Conservation (phyloP, 2,888 invertebrate species). For the Aelia acuminata region DNA sequence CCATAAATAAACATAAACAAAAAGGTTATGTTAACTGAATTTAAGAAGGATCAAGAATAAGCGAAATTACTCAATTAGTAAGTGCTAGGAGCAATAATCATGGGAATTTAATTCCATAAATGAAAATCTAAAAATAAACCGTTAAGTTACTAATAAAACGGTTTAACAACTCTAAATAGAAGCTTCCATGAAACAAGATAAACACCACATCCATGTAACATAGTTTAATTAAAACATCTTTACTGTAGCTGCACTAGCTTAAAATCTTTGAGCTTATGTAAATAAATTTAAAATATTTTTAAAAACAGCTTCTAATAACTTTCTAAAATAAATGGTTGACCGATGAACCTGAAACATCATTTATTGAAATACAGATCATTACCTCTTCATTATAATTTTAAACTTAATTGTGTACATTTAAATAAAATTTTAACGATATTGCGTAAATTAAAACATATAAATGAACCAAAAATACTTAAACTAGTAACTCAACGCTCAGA, state of each 20-base stretch:
- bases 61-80: background rate
- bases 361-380: background rate
- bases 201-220: no score
- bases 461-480: background rate
- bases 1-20: slow-evolving; percentile 56
- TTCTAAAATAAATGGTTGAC: background rate
- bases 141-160: no score
- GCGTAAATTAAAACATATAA: background rate
- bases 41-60: background rate
- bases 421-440: background rate
- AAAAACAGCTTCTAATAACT: background rate
- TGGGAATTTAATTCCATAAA: background rate
- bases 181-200: no score
- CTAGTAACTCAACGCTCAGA: background rate
- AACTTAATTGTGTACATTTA: background rate
- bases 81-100: background rate
- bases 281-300: background rate
- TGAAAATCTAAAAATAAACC: background rate
- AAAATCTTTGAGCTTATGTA: background rate
- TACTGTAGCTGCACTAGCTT: no score
- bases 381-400: background rate
- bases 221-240: background rate
- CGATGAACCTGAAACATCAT: background rate
- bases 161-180: background rate
- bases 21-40: slow-evolving; percentile 53